Base-by-base conservation (phyloP, 1,140 invertebrate species). In the Archivesica marissinica region DNA sequence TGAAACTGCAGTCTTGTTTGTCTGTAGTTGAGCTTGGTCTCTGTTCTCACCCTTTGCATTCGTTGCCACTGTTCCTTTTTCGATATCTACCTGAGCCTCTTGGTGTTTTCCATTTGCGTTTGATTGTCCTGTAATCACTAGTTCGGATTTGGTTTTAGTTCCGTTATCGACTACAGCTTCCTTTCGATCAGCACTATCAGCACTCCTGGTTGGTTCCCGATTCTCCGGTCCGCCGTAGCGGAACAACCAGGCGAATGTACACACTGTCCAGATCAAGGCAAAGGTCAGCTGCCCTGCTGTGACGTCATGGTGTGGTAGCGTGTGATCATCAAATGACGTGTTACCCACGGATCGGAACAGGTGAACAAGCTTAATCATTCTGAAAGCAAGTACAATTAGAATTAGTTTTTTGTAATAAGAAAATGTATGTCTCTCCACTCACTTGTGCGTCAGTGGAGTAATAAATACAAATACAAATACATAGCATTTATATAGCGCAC, bases 201-300 rank as follows among this genome's bases (percentile, higher is more conserved):
- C n/a, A 20, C 38, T 64, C 30, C 59, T 20, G 1, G 11, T 35
- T 35, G 59, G 4, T 64, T 64, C 59, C 13, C 25, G 13, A 33
- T 64, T 25, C 7, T 25, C 20, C 38, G 33, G 33, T 11, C 30
- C 30, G n/a, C 15, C 28, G 6, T 44, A 64, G 15, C 85, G 72
- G 0, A 81, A 33, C 30, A 87, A 7, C 80, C 85, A 88, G 17
- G 84, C 0, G 2, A 82, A 17, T 0, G 54, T 4, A 11, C 54
- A 50, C 0, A 75, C 17, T 0, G 61, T 20, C 66, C 86, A 89
- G 17, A 84, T 70, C 1, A 88, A 1, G 15, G 87, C 77, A 20
- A 89, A 75, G 0, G 86, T 86, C 0, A 89, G 28, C 80, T 90
- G 89, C n/a, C 64, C 76, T n/a, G 81, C 66, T 41, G 89, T 90